Evolutionary conservation across 2,113 vertebrate species (phyloP), one percentile per base, ranked within the genome.

Genomic region (Phainopepla nitens): DNA sequence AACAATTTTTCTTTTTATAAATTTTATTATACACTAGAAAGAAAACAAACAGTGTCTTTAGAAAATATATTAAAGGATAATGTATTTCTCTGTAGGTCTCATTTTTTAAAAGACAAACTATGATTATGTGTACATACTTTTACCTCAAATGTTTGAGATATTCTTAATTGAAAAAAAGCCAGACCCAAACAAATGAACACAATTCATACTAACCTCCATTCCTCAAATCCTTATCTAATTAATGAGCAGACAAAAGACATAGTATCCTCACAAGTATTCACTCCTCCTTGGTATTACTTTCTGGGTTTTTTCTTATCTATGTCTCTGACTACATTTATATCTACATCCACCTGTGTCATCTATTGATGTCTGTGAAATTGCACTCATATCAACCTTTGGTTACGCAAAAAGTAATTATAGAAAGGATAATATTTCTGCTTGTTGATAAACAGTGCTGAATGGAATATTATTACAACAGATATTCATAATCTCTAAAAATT

Each of bases 11-110:
- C 14, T 73, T 50, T 7, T 53, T 50, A 42, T 33, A 62, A 12
- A 58, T 3, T 78, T 64, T 33, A 85, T 75, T 85, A 75, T 31
- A 14, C 14, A 36, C 5, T 28, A 36, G 27, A 81, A 53, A 82
- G 31, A 54, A 68, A 33, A 51, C 65, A n/a, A 1, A 0, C 3
- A 60, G 0, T 36, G 1, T 39, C 33, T 61, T 73, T n/a, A 54
- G 15, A 61, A 96, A 66, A 78, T 1, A 0, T 53, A 12, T 35
- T 64, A 58, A 77, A 80, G 41, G 20, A 53, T 47, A 44, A n/a
- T 16, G 4, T 25, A 6, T 57, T 87, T 51, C 8, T 69, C 19
- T 10, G 1, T 9, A 31, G 6, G 7, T 42, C 3, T 71, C 1
- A 47, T 35, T 76, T 76, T 68, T 41, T 13, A 16, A 58, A 82